Percentiles rank a stretch among this genome's conserved stretches.
These are phyloP conservation scores for Diplazon laetatorius DNA, from an alignment of 2,888 invertebrate genomes.

Conservation along the genomic window DNA sequence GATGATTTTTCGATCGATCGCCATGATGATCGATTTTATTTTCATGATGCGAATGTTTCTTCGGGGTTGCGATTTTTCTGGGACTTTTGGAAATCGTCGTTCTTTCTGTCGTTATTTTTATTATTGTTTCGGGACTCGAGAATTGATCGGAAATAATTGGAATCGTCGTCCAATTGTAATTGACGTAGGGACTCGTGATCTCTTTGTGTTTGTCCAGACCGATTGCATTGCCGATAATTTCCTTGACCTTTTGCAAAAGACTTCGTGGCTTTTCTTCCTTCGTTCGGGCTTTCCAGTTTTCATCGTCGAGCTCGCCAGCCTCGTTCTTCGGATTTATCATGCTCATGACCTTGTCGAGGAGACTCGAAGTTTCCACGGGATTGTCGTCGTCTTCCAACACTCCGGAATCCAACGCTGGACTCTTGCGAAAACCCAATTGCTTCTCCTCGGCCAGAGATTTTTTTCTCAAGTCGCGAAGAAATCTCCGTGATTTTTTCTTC, in stretches of 20 bases:
- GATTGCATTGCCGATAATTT: conserved; percentile 66
- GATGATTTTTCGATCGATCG: neutral
- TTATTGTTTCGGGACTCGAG: conserved; percentile 16
- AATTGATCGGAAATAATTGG: neutral
- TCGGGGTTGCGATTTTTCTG: neutral
- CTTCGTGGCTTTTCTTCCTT: conserved; percentile 58
- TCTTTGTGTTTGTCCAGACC: conserved; percentile 40
- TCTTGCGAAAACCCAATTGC: conserved; percentile 41
- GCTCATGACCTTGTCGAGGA: conserved; percentile 60
- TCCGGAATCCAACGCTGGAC: conserved; percentile 48
- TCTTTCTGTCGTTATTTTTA: conserved; percentile 1
- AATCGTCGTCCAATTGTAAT: neutral
- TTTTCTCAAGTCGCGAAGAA: conserved; percentile 25
- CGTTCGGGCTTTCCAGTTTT: neutral
- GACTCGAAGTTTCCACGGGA: conserved; percentile 44
- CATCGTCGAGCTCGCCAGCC: neutral
- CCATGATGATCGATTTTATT: neutral
- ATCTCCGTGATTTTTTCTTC: neutral
- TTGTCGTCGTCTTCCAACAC: conserved; percentile 56
- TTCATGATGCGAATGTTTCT: neutral
- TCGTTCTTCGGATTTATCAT: conserved; percentile 55
- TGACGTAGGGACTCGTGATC: neutral
- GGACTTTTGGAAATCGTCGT: neutral
- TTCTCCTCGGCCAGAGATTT: conserved; percentile 31
- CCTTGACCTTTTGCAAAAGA: conserved; percentile 65